Base-by-base conservation (phyloP, 2,888 invertebrate species). In the Litoditis marina region DNA sequence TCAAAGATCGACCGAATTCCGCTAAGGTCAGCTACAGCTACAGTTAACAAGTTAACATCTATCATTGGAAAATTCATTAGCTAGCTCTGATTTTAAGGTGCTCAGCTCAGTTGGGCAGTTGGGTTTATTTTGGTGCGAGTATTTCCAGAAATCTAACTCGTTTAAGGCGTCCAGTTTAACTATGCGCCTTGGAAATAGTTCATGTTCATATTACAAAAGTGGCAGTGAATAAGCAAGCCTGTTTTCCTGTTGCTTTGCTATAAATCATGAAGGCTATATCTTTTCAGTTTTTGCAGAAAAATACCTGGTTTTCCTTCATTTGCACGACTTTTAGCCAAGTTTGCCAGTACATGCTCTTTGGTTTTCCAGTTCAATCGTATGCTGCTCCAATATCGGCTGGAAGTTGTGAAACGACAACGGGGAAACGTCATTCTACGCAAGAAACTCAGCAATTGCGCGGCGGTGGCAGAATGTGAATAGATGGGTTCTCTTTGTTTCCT, bases 331-430 rank as follows among this genome's bases (percentile, higher is more conserved):
- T 44, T 22, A 5, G 44, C n/a, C n/a, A n/a, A n/a, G n/a, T n/a
- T n/a, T n/a, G n/a, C n/a, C n/a, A n/a, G n/a, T n/a, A n/a, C n/a
- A 44, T 8, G 19, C 8, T 6, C 22, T 53, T 52, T 5, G 6
- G 11, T 52, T 6, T 52, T 68, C 27, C 58, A 71, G 69, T 71
- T 76, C n/a, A 67, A 68, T 32, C 71, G 74, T 25, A 62, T 74
- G 13, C 60, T 76, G 49, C 66, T 70, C 50, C 68, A 73, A 50
- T 73, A 74, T 50, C 71, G 69, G 32, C 55, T 76, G 42, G 76
- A 76, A 56, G 63, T 76, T 11, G 66, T 73, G 16, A 65, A 67
- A 11, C 61, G 72, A 16, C 68, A 71, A 16, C 64, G 72, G 36
- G 72, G 71, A 27, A 60, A 69, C 2, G 66, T 76, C 11, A 60